These are phyloP conservation scores for Halcyon smyrnensis DNA, from an alignment of 2,797 vertebrate genomes.

Conservation along the genomic window DNA sequence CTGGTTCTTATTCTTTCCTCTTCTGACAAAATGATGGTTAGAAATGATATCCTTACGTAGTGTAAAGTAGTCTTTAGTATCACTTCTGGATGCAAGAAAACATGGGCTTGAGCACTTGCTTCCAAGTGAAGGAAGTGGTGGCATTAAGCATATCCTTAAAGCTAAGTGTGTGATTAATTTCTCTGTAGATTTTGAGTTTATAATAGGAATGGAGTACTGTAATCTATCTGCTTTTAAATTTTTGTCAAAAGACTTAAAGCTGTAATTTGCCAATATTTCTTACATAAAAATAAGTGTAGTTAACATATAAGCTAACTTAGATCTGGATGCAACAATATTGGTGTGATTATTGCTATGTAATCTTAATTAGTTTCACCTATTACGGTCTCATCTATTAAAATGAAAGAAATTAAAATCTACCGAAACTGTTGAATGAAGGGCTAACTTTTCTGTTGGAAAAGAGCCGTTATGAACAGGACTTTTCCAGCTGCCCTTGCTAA, in stretches of 20 bases:
- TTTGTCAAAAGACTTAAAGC: not conserved
- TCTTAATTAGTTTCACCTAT: not conserved
- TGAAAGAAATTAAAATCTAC: constrained; percentile 2
- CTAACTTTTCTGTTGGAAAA: constrained; percentile 12
- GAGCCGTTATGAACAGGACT: constrained; percentile 20
- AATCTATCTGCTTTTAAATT: not conserved
- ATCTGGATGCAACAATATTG: not conserved
- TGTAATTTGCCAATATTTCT: not conserved
- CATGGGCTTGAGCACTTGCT: not conserved
- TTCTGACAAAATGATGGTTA: not conserved
- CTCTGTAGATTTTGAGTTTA: not conserved
- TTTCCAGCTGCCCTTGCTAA: constrained; percentile 50
- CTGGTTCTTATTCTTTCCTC: not conserved
- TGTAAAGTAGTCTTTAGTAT: not conserved
- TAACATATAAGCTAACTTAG: not conserved
- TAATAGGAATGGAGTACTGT: not conserved
- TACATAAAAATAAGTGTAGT: not conserved
- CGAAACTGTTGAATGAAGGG: not conserved
- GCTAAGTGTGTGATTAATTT: not conserved
- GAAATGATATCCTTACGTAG: not conserved
- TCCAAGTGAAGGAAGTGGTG: not conserved
- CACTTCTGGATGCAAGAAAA: not conserved
- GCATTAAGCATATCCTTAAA: not conserved
- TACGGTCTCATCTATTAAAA: not conserved
- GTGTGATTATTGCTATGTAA: not conserved